These are phyloP conservation scores for Channa maculata DNA, from an alignment of 2,113 vertebrate genomes.

Conservation along the genomic window DNA sequence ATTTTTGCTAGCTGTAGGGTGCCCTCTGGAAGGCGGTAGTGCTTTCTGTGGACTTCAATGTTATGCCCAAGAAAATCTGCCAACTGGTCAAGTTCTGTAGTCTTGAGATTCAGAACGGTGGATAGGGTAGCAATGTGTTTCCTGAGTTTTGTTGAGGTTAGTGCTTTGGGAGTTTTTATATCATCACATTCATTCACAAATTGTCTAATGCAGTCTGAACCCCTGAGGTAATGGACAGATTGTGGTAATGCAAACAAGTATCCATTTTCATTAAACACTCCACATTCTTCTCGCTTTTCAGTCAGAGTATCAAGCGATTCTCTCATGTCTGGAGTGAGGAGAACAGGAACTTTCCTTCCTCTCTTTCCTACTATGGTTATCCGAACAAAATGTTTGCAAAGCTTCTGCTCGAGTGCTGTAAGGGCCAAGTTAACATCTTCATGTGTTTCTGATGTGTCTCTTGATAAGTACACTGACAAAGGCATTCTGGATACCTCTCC, in stretches of 20 bases:
- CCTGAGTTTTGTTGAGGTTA: conserved; percentile 46
- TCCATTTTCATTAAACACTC: conserved; percentile 16
- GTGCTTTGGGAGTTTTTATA: conserved; percentile 27
- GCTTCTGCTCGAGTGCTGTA: conserved; percentile 33
- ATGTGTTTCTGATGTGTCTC: no score
- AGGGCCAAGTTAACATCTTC: no score
- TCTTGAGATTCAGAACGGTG: conserved; percentile 48
- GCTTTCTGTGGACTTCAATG: conserved; percentile 7
- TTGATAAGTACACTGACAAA: background rate
- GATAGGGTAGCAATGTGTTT: conserved; percentile 58
- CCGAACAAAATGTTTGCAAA: conserved; percentile 50
- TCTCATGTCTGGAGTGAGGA: conserved; percentile 58
- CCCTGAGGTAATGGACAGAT: conserved; percentile 15
- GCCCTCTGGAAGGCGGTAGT: conserved; percentile 26
- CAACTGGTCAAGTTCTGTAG: conserved; percentile 42
- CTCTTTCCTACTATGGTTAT: conserved; percentile 52
- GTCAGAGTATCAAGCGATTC: conserved; percentile 50
- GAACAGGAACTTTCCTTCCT: conserved; percentile 41
- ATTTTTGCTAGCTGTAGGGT: conserved; percentile 17
- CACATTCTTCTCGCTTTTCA: conserved; percentile 36
- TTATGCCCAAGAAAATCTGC: conserved; percentile 21
- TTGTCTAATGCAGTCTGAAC: conserved; percentile 46
- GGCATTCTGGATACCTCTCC: conserved; percentile 23
- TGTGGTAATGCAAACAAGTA: conserved; percentile 45
- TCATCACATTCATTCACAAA: conserved; percentile 31